Base-by-base conservation (phyloP, 2,113 vertebrate genomes). In the Ivindomyrus marchei region DNA sequence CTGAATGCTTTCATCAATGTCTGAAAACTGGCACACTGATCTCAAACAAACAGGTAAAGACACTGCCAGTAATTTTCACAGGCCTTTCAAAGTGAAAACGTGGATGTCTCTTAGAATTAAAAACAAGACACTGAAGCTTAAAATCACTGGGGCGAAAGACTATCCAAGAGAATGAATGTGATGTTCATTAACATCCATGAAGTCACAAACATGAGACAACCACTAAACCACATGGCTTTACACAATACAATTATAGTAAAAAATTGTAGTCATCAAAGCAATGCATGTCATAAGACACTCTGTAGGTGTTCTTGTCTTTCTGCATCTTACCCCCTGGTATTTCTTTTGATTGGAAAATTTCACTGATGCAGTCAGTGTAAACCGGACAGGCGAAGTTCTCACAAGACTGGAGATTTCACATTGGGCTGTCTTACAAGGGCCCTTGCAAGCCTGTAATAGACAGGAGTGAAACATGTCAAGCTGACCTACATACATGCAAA, bases 351-450 rank as follows among this genome's bases (percentile, higher is more conserved):
- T 31, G 19, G 31, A 31, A n/a, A 94, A 95, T 0, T 92, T 91
- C 19, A 91, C 90, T 0, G 93, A 21, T 90, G 89, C 94, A 17
- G 62, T 90, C 52, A 94, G 46, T 2, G 0, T 46, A 7, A 95
- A 89, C 66, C 92, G 90, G 27, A 50, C 52, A 3, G 21, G 0
- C 1, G 92, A 91, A 46, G 70, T 50, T n/a, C 50, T 93, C 0
- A 91, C 74, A 91, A 95, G 88, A 66, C 50, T 70, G 58, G 94
- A 93, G 8, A 9, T 89, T 5, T 93, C 88, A 46, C 94, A 95
- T 17, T 0, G 0, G 0, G 94, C 15, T 0, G 21, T 7, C 66
- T 53, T 87, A 27, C 93, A 94, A 15, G 31, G 0, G 7, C 70
- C 39, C 3, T 90, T 91, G 85, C 93, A 94, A 52, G 87, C 13